Percentiles rank a stretch among this genome's conserved stretches.
Conservation (phyloP, 2,113 vertebrate genomes). For the Catharus fuscescens region DNA sequence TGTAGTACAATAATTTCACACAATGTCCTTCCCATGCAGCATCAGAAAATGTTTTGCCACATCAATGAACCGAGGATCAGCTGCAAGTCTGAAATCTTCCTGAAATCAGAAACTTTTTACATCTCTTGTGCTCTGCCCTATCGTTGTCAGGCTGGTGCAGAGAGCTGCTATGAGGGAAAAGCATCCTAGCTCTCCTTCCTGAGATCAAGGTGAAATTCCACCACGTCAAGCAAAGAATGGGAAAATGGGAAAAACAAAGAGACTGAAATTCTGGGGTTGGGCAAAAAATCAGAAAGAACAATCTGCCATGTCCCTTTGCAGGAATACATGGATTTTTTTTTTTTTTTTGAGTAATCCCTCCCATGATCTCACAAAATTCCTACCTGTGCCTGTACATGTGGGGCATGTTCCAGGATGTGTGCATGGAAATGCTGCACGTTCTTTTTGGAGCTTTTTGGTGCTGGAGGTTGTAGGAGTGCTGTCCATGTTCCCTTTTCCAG, state of each 20-base stretch:
- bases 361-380: not conserved
- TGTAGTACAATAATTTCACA: constrained; percentile 16
- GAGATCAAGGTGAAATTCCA: not conserved
- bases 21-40: not conserved
- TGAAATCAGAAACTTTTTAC: not conserved
- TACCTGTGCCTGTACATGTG: not conserved
- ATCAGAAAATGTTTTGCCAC: not conserved
- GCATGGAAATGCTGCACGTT: not conserved
- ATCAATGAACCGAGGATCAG: not conserved
- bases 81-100: not conserved
- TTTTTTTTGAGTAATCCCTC: not conserved
- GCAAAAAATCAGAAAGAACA: not conserved
- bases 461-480: not conserved
- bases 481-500: not conserved
- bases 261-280: not conserved
- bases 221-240: not conserved
- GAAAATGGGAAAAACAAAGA: not conserved
- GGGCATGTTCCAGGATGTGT: rapidly evolving
- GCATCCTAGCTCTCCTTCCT: not conserved
- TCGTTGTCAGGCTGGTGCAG: not conserved
- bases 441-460: not conserved
- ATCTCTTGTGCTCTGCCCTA: not conserved
- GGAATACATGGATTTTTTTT: not conserved
- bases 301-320: rapidly evolving
- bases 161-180: not conserved